Conservation (phyloP, 53 echinoderm and acorn worm genomes). For the Arbacia lixula region DNA sequence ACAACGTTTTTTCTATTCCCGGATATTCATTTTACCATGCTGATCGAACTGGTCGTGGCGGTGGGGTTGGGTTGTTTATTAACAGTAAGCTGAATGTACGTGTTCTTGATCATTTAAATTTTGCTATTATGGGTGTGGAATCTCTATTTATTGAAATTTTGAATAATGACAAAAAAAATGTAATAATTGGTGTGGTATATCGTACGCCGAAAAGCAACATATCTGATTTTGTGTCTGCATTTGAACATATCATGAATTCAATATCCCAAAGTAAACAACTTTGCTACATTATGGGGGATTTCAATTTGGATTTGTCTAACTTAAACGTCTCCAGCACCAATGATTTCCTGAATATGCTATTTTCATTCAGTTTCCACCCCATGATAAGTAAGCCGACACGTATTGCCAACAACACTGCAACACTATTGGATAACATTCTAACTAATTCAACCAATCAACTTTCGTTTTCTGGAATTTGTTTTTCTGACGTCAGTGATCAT, state of each 20-base stretch:
- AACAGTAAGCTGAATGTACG: background rate
- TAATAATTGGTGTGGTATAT: conserved; percentile 3
- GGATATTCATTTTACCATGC: background rate
- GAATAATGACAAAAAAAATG: background rate
- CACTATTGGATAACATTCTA: conserved; percentile 61
- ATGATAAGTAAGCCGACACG: conserved; percentile 59
- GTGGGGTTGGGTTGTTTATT: conserved; percentile 11
- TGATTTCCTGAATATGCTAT: conserved; percentile 48
- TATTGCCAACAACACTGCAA: conserved; percentile 3
- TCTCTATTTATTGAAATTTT: conserved; percentile 28
- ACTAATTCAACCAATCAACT: conserved; percentile 2
- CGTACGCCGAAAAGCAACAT: conserved; percentile 5
- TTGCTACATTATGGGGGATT: conserved; percentile 53
- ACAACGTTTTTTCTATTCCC: background rate
- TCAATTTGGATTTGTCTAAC: conserved; percentile 39
- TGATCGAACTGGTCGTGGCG: conserved; percentile 4
- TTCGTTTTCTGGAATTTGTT: background rate
- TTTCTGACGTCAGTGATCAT: conserved; percentile 28
- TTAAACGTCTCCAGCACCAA: conserved; percentile 1
- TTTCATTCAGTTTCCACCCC: conserved; percentile 34
- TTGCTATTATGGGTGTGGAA: background rate
- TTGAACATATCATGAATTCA: conserved; percentile 22
- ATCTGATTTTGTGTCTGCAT: background rate
- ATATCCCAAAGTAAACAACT: conserved; percentile 7
- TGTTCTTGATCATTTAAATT: background rate